Percentiles rank a stretch among this genome's conserved stretches.
phyloP scores from a whole-genome alignment of 2,888 invertebrate species.

The Dichetophora obliterata region DNA sequence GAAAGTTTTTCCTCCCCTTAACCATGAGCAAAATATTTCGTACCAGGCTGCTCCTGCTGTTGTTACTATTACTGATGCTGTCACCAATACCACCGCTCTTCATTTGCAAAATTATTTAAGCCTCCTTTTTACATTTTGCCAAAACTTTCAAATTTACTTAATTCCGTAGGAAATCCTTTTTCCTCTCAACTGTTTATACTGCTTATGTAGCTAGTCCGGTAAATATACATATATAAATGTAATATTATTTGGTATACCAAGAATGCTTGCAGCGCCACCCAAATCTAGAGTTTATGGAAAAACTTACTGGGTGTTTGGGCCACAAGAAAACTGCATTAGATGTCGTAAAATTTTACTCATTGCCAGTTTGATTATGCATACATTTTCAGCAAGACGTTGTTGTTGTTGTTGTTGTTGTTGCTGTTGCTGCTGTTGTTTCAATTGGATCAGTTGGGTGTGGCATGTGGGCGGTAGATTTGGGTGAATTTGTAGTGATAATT shows the following conservation, averaged over 20 bases:
- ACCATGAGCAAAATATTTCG: not conserved
- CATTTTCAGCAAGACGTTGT: conserved; percentile 43
- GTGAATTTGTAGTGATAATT: too few species aligned
- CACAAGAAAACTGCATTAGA: conserved; percentile 42
- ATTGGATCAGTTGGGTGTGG: conserved; percentile 25
- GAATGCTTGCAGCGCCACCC: not conserved
- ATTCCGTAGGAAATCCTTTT: conserved; percentile 41
- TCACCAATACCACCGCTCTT: not conserved
- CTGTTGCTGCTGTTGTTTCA: conserved; percentile 14
- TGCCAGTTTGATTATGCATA: conserved; percentile 49
- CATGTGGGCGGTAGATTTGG: not conserved
- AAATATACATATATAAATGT: not conserved
- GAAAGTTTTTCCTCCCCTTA: conserved; percentile 45
- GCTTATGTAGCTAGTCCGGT: not conserved
- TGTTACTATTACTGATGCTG: too few species aligned
- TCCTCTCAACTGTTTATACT: conserved; percentile 1
- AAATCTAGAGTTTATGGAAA: conserved; percentile 5
- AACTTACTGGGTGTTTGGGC: conserved; percentile 6
- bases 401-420: conserved; percentile 13
- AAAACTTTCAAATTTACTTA: conserved; percentile 51
- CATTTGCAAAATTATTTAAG: conserved; percentile 45
- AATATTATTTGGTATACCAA: not conserved
- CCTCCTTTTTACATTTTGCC: conserved; percentile 46
- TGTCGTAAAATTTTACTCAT: conserved; percentile 49
- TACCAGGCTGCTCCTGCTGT: not conserved